These are phyloP conservation scores for Spongilla lacustris DNA, from an alignment of 37 sponge, comb jelly and placozoan genomes.

Conservation along the genomic window DNA sequence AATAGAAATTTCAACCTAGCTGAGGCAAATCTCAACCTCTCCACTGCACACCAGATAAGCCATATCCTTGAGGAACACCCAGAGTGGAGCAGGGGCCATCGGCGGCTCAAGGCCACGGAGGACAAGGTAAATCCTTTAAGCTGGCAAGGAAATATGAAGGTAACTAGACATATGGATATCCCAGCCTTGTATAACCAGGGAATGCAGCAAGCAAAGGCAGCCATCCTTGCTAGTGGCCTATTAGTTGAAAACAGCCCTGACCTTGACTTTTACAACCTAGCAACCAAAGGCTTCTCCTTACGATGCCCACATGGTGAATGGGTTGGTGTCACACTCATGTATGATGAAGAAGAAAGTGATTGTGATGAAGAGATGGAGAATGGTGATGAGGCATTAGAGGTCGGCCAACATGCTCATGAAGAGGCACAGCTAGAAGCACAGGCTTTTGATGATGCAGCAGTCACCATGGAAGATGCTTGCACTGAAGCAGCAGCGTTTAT, in stretches of 20 bases:
- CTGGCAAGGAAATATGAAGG: background rate
- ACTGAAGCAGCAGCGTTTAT: background rate
- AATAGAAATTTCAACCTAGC: background rate
- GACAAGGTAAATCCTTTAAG: background rate
- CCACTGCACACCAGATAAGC: background rate
- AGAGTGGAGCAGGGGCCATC: background rate
- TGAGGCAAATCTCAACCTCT: background rate
- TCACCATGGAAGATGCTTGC: background rate
- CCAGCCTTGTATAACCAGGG: background rate
- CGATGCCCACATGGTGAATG: background rate
- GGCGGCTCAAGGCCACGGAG: background rate
- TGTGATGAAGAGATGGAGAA: background rate
- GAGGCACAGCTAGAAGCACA: background rate
- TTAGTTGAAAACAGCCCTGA: background rate
- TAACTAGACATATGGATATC: background rate
- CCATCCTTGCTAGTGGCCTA: background rate
- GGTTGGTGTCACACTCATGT: background rate
- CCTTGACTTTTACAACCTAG: background rate
- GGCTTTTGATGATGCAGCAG: background rate
- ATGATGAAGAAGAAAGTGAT: constrained; percentile 2
- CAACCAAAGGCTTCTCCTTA: background rate
- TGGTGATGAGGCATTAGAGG: background rate
- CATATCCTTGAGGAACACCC: background rate
- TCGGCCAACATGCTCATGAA: background rate
- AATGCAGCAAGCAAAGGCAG: background rate